Evolutionary conservation across 1,140 invertebrate genomes (phyloP).

Genomic region (Ooceraea biroi): DNA sequence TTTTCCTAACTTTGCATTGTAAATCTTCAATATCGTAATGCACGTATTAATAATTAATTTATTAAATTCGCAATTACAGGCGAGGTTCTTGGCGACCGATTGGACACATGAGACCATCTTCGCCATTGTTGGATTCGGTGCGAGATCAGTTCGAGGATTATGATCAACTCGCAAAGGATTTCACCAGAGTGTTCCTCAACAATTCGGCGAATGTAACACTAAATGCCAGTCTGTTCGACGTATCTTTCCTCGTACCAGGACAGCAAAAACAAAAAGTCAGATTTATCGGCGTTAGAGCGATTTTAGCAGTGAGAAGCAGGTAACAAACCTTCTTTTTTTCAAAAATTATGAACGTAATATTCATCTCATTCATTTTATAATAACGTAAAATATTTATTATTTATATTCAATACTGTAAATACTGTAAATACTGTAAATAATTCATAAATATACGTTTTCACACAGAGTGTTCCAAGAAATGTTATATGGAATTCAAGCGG

Average conservation of each 20-base stretch:
- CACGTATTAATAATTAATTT: background rate
- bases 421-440: too few species aligned
- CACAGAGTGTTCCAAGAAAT: constrained; percentile 95
- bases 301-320: constrained; percentile 95
- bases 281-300: constrained; percentile 96
- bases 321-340: constrained; percentile 78
- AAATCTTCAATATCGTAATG: constrained; percentile 3
- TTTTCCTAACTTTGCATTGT: background rate
- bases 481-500: constrained; percentile 97
- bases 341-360: background rate
- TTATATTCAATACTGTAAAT: too few species aligned
- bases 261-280: constrained; percentile 96
- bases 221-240: constrained; percentile 95
- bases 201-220: constrained; percentile 89
- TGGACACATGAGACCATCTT: constrained; percentile 97
- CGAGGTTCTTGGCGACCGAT: constrained; percentile 97
- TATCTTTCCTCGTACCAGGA: constrained; percentile 94
- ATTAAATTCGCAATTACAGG: constrained; percentile 79
- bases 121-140: constrained; percentile 96
- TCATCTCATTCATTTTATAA: background rate
- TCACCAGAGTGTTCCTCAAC: constrained; percentile 95
- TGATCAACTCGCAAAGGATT: constrained; percentile 97
- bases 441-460: constrained; percentile 34
- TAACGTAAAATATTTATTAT: background rate
- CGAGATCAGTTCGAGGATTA: constrained; percentile 97